Conservation (phyloP, 2,797 vertebrate species). For the Galaxias olidus region DNA sequence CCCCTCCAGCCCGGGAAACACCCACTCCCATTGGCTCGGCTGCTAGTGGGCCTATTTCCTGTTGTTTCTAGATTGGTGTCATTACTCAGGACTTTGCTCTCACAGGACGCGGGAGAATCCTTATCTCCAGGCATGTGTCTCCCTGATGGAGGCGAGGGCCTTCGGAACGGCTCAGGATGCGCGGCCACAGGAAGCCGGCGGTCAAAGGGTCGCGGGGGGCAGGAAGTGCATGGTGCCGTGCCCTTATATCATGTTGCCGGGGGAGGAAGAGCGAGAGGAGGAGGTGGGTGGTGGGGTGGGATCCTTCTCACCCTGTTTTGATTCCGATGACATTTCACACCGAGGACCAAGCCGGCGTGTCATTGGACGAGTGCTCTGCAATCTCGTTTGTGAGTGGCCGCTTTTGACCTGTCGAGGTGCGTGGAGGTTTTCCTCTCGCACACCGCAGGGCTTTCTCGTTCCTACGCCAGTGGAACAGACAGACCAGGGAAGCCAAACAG, state of each 20-base stretch:
- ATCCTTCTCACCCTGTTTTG: constrained; percentile 8
- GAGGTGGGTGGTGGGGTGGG: constrained; percentile 40
- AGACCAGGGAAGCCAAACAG: too few species aligned
- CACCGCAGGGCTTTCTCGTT: too few species aligned
- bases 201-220: constrained; percentile 43
- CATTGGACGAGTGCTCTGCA: too few species aligned
- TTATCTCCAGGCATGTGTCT: constrained; percentile 22
- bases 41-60: constrained; percentile 9
- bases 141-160: constrained; percentile 20
- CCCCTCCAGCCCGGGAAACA: constrained; percentile 37
- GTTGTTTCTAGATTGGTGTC: constrained; percentile 27
- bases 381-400: too few species aligned
- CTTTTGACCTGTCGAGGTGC: too few species aligned
- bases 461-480: too few species aligned
- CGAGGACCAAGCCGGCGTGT: too few species aligned
- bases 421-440: too few species aligned
- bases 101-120: constrained; percentile 9
- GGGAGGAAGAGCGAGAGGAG: constrained; percentile 28
- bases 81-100: constrained; percentile 3
- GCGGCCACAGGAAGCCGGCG: constrained; percentile 52
- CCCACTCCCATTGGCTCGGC: constrained; percentile 4
- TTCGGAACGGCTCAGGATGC: constrained; percentile 31
- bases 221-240: constrained; percentile 54
- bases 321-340: too few species aligned
- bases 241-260: constrained; percentile 42